Base-by-base conservation (phyloP, 2,888 invertebrate genomes). In the Torymus aiolomorphi region DNA sequence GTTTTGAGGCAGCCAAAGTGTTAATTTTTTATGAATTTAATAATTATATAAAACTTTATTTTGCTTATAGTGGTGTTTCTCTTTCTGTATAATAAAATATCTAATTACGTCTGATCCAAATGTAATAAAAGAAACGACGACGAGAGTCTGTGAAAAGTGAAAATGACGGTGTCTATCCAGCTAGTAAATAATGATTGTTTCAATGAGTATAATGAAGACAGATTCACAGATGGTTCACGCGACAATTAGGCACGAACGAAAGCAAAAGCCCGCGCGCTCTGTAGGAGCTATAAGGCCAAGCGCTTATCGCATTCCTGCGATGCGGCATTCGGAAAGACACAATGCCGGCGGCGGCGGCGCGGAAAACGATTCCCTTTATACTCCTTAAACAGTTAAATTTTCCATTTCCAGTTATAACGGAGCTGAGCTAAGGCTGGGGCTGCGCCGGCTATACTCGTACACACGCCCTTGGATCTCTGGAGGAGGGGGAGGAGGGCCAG, bases 301-400 rank as follows among this genome's bases (percentile, higher is more conserved):
- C 12, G 51, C 77, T 77, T 77, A 72, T 77, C 71, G 71, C 77
- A 61, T 78, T 78, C 72, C 77, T n/a, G 61, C 20, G 67, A 69
- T 76, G 54, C 57, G 67, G 51, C 18, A 42, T 42, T 42, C 49
- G 16, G n/a, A 13, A 31, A 14, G 24, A 51, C 67, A 70, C 71
- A 71, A 62, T 72, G 51, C 20, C 42, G 4, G 51, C 18, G n/a
- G 20, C 31, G 14, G 10, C 12, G 8, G 16, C 31, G 54, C 16
- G 51, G 14, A 42, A 42, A 42, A 42, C 42, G 42, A 42, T 2
- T 20, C 20, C 20, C 20, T 20, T n/a, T 31, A 24, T 31, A n/a
- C 24, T 12, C 52, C 42, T 4, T 72, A 56, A 67, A 62, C 67
- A 51, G 69, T 74, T 69, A 69, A 70, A 57, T 74, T 74, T 78